Evolutionary conservation across 1,140 invertebrate species (phyloP), one percentile per base, ranked within the genome.

Genomic region (Rhopalosiphum padi): DNA sequence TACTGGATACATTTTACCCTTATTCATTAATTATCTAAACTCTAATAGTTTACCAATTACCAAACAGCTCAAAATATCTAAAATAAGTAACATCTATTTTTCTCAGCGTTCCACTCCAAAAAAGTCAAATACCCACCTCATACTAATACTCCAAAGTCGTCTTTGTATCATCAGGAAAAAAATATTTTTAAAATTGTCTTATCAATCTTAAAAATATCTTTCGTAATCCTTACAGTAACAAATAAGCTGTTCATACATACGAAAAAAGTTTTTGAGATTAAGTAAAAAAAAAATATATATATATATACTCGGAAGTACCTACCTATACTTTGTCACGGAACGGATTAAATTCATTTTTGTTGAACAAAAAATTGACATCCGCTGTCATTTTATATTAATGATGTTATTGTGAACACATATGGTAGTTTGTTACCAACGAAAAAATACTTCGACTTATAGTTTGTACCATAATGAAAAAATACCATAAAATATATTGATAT

Each of bases 311-410:
- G 30, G 2, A 77, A 77, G 60, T 6, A 77, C n/a, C n/a, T 35
- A 21, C 30, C n/a, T 77, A n/a, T n/a, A 77, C 15, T 77, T 77
- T n/a, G 60, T 77, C 60, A 11, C 11, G 30, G 60, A 15, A 21
- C 30, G 15, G 60, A 77, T 77, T 77, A 77, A n/a, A n/a, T n/a
- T 77, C 60, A 18, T 77, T 68, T n/a, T 68, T n/a, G 15, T 77
- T n/a, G 15, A 77, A 77, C n/a, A 77, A 77, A 77, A 68, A 77
- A 77, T 77, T 35, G 60, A 77, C n/a, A n/a, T 77, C 11, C 30
- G 18, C 60, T 77, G 60, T 77, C 60, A n/a, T 77, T n/a, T 77
- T 77, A 77, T 77, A 77, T 77, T n/a, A 77, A 77, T 77, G 30
- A n/a, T 77, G 30, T 77, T 77, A 35, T n/a, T 77, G 11, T 77